A percentile compares a stretch with the other conserved stretches of the same genome.
Evolutionary conservation across 92 coral and sea anemone species (phyloP).

Genomic region (Micromussa lordhowensis): DNA sequence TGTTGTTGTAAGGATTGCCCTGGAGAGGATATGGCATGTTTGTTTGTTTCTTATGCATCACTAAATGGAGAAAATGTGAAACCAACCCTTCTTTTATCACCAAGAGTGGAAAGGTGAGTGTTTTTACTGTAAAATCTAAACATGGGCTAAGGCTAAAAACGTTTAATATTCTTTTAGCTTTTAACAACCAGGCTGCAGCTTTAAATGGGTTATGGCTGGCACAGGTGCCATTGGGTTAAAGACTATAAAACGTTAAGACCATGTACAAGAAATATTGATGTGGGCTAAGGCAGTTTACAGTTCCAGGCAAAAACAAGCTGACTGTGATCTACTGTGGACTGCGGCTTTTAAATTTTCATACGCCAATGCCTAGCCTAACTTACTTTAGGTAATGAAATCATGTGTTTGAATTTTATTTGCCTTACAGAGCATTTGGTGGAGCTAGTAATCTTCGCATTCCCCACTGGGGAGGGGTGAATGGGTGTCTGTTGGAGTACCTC

Average conservation of each 20-base stretch:
- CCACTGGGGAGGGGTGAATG: slow-evolving; percentile 87
- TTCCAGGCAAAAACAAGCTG: background rate
- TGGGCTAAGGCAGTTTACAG: background rate
- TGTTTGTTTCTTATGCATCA: slow-evolving; percentile 78
- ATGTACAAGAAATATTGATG: background rate
- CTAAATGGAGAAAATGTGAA: slow-evolving; percentile 74
- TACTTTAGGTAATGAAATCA: too few species aligned
- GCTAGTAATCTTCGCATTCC: slow-evolving; percentile 74
- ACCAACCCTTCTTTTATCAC: slow-evolving; percentile 85
- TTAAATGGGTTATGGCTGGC: too few species aligned
- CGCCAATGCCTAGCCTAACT: background rate
- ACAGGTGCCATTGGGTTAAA: too few species aligned
- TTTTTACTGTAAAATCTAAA: background rate
- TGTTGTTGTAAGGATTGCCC: slow-evolving; percentile 82
- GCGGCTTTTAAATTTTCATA: too few species aligned
- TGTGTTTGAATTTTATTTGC: background rate
- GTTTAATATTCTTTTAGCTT: too few species aligned
- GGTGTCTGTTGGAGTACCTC: slow-evolving; percentile 89
- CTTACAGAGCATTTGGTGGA: slow-evolving; percentile 82
- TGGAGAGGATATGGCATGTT: slow-evolving; percentile 83
- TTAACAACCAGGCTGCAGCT: too few species aligned
- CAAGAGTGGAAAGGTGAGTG: slow-evolving; percentile 91
- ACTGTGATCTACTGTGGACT: too few species aligned
- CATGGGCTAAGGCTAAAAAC: background rate
- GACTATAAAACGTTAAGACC: too few species aligned